Base-by-base conservation (phyloP, 2,797 vertebrate species). In the Parauchenoglanis ngamensis region DNA sequence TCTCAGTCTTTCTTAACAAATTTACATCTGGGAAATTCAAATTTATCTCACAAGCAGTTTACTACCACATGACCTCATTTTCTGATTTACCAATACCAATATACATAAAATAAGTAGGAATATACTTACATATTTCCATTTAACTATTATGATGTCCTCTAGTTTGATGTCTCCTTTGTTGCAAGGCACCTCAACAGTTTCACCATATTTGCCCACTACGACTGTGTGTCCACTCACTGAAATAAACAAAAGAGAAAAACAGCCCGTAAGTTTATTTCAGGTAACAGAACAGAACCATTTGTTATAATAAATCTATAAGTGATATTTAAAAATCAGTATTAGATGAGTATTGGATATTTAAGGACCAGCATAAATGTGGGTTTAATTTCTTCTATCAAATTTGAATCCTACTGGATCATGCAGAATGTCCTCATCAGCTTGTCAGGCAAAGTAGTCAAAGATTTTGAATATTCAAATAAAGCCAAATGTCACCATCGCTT, bases 71-170 rank as follows among this genome's bases (percentile, higher is more conserved):
- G 25, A 46, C 5, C 23, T 68, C 19, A 54, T n/a, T 68, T 67
- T 67, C 17, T 5, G 8, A 68, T 15, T 19, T 19, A 19, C 61
- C n/a, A 52, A 49, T 10, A 10, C 13, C 80, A 25, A 28, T 49
- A n/a, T 10, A 82, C 1, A 46, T 59, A 44, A 46, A 40, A n/a
- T 21, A 23, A 17, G 4, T 46, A 6, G 0, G 28, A 23, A 25
- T 35, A 28, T 63, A 92, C 96, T 94, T 95, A 96, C 96, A 87
- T 95, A 95, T 96, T 96, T 96, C 96, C 96, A 96, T 93, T 96
- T 95, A 61, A 86, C 91, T 0, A 96, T 84, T 0, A 84, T 0
- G 57, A 90, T 17, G 0, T 93, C 83, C 35, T 92, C 87, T 2
- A 75, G 54, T 21, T 90, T 89, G 19, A 89, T 0, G 12, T 5